Evolutionary conservation across 92 coral and sea anemone species (phyloP), one percentile per base, ranked within the genome.

Genomic region (Porites divaricata): DNA sequence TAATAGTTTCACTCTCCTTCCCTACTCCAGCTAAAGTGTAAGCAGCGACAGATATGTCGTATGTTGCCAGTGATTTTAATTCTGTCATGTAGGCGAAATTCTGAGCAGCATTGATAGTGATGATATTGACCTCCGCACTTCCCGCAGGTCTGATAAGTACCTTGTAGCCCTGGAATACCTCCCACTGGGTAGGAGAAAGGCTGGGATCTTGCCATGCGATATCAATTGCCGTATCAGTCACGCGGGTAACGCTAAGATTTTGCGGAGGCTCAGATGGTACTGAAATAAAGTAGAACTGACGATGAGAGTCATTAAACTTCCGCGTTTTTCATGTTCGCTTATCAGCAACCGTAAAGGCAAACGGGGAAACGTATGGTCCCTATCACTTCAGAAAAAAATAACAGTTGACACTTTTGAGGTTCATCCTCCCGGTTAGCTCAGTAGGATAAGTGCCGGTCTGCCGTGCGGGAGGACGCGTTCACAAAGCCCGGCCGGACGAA

Each of bases 1-100:
- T 15, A 19, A 77, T 13, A 8, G 14, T n/a, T 7, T 63, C 71
- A n/a, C 76, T 85, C 15, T 28, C 74, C 63, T 77, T 82, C 26
- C 96, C 96, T 12, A 66, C 67, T 77, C 94, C 96, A 73, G 79
- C 70, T 17, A 79, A 56, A 16, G 96, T 90, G 54, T 81, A 65
- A 2, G 76, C 94, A 20, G 96, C 93, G 15, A 93, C 91, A 2
- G 86, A 64, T 12, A 93, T 65, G 56, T 56, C 49, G 70, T 93
- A 93, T 24, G 72, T 68, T 11, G 83, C 89, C 79, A 76, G 81
- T 65, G 86, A 81, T 13, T 77, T 78, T 19, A 93, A 89, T 17
- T 90, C 93, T 41, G 50, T 48, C 53, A 93, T 19, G 63, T 8
- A 78, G 24, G 64, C 78, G n/a, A 11, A n/a, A 54, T 61, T 77